Conservation (phyloP, 2,888 invertebrate genomes). For the Frankliniella intonsa region DNA sequence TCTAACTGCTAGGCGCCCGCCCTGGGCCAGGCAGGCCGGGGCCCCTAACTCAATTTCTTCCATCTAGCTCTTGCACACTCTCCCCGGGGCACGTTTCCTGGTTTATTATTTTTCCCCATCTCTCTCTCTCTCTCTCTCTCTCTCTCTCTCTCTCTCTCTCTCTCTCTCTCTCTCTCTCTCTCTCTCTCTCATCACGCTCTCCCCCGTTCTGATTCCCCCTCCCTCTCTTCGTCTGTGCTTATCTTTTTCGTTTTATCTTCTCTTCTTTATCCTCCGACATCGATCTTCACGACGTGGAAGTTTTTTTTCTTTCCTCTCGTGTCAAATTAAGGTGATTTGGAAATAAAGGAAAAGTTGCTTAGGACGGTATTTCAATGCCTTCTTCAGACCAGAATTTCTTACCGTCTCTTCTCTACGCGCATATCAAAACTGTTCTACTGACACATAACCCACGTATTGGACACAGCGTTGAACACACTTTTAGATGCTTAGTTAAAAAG, state of each 20-base stretch:
- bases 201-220: background rate
- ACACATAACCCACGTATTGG: too few relatives aligned
- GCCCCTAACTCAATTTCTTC: conserved; percentile 23
- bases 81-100: background rate
- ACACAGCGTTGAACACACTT: too few relatives aligned
- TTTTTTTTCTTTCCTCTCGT: background rate
- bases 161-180: background rate
- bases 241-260: background rate
- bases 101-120: background rate
- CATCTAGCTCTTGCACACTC: background rate
- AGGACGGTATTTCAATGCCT: background rate
- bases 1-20: conserved; percentile 8
- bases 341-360: too few relatives aligned
- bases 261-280: background rate
- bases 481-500: too few relatives aligned
- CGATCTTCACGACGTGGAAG: background rate
- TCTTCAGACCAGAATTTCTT: background rate
- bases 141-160: background rate
- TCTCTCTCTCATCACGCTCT: background rate
- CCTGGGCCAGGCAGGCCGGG: background rate
- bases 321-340: too few relatives aligned
- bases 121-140: background rate
- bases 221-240: background rate
- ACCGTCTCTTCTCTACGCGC: too few relatives aligned
- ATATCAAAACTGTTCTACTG: too few relatives aligned